These are phyloP conservation scores for Euschistus heros DNA, from an alignment of 1,140 invertebrate species.

Conservation along the genomic window DNA sequence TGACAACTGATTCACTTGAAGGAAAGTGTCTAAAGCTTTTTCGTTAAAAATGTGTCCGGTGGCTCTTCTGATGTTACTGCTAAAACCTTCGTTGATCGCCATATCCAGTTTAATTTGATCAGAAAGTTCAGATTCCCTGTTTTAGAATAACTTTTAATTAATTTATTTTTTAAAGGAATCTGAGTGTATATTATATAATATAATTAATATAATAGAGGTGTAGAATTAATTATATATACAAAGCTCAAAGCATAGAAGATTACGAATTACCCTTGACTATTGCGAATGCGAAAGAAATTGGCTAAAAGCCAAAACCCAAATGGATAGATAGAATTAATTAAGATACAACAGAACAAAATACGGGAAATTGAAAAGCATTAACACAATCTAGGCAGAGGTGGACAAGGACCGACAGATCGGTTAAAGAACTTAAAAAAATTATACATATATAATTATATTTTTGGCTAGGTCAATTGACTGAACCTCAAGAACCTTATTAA, in stretches of 20 bases:
- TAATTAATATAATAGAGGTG: neutral
- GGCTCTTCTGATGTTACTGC: slow-evolving; percentile 51
- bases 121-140: slow-evolving; percentile 9
- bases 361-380: too few relatives aligned
- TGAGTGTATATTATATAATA: neutral
- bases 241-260: neutral
- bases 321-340: too few relatives aligned
- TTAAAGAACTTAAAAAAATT: too few relatives aligned
- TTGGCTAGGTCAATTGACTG: too few relatives aligned
- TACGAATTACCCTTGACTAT: neutral
- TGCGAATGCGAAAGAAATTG: too few relatives aligned
- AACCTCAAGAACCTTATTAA: too few relatives aligned
- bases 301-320: too few relatives aligned
- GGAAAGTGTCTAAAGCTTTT: slow-evolving; percentile 52
- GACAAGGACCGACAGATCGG: too few relatives aligned
- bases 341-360: too few relatives aligned
- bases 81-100: slow-evolving; percentile 51
- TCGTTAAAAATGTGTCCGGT: slow-evolving; percentile 60
- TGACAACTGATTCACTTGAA: slow-evolving; percentile 48
- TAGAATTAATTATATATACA: neutral
- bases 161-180: neutral
- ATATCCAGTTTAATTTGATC: slow-evolving; percentile 35
- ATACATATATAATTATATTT: too few relatives aligned
- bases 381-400: too few relatives aligned
- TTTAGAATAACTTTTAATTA: neutral